phyloP scores from a whole-genome alignment of 1,140 invertebrate species.

The Caenorhabditis remanei region DNA sequence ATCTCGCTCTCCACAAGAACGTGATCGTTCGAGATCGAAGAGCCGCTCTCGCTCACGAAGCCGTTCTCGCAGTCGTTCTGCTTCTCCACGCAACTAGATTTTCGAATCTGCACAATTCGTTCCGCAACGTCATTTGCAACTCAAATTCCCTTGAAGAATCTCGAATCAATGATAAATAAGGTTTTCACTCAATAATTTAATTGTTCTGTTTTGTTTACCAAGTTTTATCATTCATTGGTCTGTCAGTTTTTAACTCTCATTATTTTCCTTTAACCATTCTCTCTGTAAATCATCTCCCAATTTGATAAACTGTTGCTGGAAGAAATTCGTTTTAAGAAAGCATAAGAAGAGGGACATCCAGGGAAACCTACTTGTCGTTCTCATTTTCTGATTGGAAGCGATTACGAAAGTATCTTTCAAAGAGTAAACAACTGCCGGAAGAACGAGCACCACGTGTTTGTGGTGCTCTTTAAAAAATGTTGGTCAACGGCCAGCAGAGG shows the following conservation, averaged over 20 bases:
- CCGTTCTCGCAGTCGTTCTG: slow-evolving; percentile 60
- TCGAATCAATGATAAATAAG: slow-evolving; percentile 32
- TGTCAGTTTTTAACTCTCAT: not conserved
- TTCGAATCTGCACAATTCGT: not conserved
- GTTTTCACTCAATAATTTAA: slow-evolving; percentile 32
- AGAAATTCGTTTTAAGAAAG: not conserved
- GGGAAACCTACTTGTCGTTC: slow-evolving; percentile 6
- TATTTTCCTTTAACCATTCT: not conserved
- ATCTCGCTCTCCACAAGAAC: slow-evolving; percentile 51
- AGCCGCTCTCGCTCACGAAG: slow-evolving; percentile 52
- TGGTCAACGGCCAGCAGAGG: slow-evolving; percentile 23
- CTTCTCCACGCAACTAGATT: slow-evolving; percentile 13
- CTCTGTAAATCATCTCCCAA: slow-evolving; percentile 1
- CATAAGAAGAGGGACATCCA: not conserved
- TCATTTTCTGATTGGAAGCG: not conserved
- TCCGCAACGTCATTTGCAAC: not conserved
- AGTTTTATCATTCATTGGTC: slow-evolving; percentile 28
- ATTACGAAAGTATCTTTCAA: not conserved
- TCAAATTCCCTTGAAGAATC: slow-evolving; percentile 46
- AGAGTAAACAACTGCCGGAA: slow-evolving; percentile 33
- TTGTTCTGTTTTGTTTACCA: slow-evolving; percentile 4
- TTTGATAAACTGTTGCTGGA: slow-evolving; percentile 46
- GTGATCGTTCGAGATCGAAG: slow-evolving; percentile 49
- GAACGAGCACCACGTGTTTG: slow-evolving; percentile 41
- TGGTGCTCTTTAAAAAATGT: slow-evolving; percentile 43